These are phyloP conservation scores for Grapholita molesta DNA, from an alignment of 1,140 invertebrate species.

Conservation along the genomic window DNA sequence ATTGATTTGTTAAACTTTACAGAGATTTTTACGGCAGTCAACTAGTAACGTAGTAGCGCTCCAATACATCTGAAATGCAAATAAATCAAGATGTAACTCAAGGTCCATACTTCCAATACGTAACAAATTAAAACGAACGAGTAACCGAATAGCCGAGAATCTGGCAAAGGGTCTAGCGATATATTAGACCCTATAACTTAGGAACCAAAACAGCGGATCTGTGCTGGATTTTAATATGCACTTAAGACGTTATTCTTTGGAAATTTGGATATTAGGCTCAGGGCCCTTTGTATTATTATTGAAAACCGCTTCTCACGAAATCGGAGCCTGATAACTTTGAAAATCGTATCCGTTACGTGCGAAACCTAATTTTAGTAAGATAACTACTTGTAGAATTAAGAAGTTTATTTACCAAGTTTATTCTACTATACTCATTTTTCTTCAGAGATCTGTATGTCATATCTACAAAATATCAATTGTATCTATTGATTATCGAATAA, in stretches of 20 bases:
- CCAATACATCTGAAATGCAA: background rate
- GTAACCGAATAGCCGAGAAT: background rate
- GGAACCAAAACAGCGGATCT: background rate
- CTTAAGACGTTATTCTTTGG: background rate
- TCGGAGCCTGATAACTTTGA: constrained; percentile 1
- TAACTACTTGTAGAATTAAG: background rate
- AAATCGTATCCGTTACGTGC: constrained; percentile 11
- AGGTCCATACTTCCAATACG: background rate
- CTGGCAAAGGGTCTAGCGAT: background rate
- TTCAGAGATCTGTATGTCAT: too few species aligned
- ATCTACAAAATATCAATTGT: too few species aligned
- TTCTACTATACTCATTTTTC: too few species aligned
- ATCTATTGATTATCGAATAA: too few species aligned
- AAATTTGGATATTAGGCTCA: background rate
- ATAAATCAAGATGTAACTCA: background rate
- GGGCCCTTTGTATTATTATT: constrained; percentile 4
- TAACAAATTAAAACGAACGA: constrained; percentile 1
- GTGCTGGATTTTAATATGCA: background rate
- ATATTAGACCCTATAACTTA: background rate
- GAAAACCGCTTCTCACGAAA: constrained; percentile 8
- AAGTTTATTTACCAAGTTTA: too few species aligned
- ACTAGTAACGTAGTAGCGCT: too few species aligned
- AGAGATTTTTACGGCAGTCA: too few species aligned
- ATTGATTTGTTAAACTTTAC: too few species aligned
- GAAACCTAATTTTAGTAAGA: background rate